Evolutionary conservation across 2,797 vertebrate species (phyloP).

Genomic region (Poeciliopsis paucimaculata): DNA sequence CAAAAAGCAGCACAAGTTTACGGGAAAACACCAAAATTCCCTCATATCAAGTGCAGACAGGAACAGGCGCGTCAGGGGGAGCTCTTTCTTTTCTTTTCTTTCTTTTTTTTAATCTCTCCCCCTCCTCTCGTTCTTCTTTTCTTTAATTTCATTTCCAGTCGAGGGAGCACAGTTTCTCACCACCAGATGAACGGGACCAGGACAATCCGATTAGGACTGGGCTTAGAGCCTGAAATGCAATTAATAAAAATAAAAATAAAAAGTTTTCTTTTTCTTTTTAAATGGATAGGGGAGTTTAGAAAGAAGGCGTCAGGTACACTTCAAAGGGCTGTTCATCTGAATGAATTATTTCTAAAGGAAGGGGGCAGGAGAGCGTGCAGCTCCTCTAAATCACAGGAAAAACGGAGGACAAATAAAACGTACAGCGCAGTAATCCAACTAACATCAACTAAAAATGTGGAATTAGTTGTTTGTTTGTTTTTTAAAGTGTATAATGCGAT

Average conservation of each 20-base stretch:
- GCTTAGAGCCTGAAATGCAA: conserved; percentile 75
- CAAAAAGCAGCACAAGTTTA: conserved; percentile 19
- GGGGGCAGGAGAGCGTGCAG: conserved; percentile 55
- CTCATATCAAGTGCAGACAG: conserved; percentile 7
- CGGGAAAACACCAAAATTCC: neutral
- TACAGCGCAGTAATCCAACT: conserved; percentile 38
- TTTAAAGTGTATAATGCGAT: no score
- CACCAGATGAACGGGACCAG: conserved; percentile 65
- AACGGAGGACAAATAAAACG: conserved; percentile 23
- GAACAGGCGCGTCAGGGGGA: conserved; percentile 10
- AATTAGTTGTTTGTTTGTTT: no score
- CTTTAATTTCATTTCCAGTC: conserved; percentile 60
- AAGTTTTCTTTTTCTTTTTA: conserved; percentile 28
- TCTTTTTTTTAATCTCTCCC: neutral
- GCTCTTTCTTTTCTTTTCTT: neutral
- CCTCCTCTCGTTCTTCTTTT: neutral
- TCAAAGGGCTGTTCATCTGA: conserved; percentile 71
- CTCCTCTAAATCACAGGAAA: neutral
- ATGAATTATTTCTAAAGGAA: conserved; percentile 67
- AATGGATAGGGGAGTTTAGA: conserved; percentile 41
- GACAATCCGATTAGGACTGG: conserved; percentile 74
- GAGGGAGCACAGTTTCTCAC: conserved; percentile 60
- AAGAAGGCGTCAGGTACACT: conserved; percentile 71
- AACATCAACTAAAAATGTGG: conserved; percentile 15
- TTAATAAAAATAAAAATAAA: conserved; percentile 25